Evolutionary conservation across 2,113 vertebrate species (phyloP), one percentile per base, ranked within the genome.

Genomic region (Nothobranchius kuhntae): DNA sequence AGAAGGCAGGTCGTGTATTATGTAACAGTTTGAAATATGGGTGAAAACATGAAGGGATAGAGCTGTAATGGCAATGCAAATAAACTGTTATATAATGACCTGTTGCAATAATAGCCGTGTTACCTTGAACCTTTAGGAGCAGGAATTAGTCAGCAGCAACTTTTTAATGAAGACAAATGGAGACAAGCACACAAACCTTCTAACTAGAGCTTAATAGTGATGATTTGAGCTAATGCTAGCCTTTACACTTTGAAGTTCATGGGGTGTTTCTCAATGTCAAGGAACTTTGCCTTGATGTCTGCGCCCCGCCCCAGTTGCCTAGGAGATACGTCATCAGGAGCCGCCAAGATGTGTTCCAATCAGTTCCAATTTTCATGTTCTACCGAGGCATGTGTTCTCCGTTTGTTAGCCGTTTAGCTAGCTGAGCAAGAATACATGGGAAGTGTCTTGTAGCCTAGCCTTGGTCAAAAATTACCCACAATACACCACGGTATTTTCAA

Each of bases 191-290:
- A 73, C 42, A 80, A 13, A 73, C 75, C 81, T 88, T 90, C 89
- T 75, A 90, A 87, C 85, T 73, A 30, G 17, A 59, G 65, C 71
- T 59, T 65, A 59, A 55, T 67, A 70, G 72, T 47, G 64, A 77
- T 53, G 71, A 77, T 71, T 81, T 65, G 58, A 26, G 64, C 68
- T 75, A 81, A 84, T 73, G 70, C 67, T 54, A 68, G 73, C 64
- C 67, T 75, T 51, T 9, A 73, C 73, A 63, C 83, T 83, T 85
- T 81, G 78, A 87, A 85, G 89, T 89, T 47, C 38, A 46, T 82
- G 51, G 36, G 48, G 63, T 53, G 66, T 59, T 64, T 58, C 21
- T 21, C 21, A 21, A 21, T 21, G 21, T 21, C 21, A 21, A 21
- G 21, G 21, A 21, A 21, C 21, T 21, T 21, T 21, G 21, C 21